Evolutionary conservation across 2,797 vertebrate species (phyloP).

Genomic region (Limosa lapponica): DNA sequence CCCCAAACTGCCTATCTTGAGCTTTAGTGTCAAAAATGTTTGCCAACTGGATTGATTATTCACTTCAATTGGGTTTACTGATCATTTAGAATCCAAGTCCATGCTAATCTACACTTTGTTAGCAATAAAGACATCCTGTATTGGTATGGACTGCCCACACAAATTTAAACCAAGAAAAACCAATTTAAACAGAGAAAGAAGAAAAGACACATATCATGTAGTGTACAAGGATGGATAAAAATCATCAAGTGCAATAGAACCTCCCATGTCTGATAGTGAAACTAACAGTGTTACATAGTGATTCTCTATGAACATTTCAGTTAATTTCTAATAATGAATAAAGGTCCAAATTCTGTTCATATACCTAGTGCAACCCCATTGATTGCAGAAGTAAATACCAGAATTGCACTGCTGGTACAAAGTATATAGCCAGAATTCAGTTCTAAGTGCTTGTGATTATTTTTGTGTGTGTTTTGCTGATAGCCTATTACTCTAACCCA

Average conservation of each 20-base stretch:
- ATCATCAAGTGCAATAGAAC: neutral
- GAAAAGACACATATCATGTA: neutral
- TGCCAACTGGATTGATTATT: neutral
- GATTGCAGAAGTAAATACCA: neutral
- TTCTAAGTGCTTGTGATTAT: neutral
- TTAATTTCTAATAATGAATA: neutral
- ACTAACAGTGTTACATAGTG: neutral
- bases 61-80: neutral
- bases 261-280: neutral
- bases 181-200: neutral
- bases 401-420: neutral
- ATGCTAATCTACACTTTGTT: neutral
- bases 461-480: neutral
- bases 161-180: neutral
- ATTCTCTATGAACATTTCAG: neutral
- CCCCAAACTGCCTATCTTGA: neutral
- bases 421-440: neutral
- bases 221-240: neutral
- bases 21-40: neutral
- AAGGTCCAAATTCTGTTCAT: neutral
- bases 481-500: slow-evolving; percentile 25
- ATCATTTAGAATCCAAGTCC: neutral
- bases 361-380: neutral
- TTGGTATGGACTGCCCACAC: neutral
- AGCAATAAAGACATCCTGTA: neutral